phyloP scores from a whole-genome alignment of 2,113 vertebrate genomes.

The Ammospiza caudacuta region DNA sequence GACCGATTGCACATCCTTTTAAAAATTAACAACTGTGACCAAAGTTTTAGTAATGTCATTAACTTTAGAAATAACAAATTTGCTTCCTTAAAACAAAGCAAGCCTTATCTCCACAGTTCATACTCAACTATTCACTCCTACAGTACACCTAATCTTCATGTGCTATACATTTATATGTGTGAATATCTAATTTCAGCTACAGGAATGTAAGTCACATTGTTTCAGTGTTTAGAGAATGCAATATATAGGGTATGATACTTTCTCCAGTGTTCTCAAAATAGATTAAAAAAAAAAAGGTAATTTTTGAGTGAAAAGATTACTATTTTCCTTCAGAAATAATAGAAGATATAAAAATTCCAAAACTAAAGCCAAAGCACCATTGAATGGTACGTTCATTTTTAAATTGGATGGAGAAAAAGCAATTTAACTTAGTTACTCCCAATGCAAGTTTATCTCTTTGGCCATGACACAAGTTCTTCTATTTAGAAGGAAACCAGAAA shows the following conservation, averaged over 20 bases:
- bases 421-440: background rate
- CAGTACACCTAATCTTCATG: background rate
- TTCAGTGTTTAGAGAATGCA: background rate
- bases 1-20: background rate
- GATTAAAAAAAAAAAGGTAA: background rate
- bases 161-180: background rate
- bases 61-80: background rate
- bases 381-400: background rate
- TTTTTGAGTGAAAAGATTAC: background rate
- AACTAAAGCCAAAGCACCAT: background rate
- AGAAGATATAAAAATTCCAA: rapidly evolving
- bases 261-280: background rate
- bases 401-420: background rate
- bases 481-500: background rate
- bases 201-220: background rate
- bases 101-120: background rate
- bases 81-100: background rate
- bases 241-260: background rate
- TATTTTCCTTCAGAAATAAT: background rate
- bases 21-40: background rate
- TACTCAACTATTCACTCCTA: background rate
- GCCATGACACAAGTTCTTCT: background rate
- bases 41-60: background rate
- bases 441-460: background rate
- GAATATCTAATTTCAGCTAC: background rate